A percentile compares a stretch with the other conserved stretches of the same genome.
phyloP scores from a whole-genome alignment of 2,797 vertebrate species.

The Saxicola maurus region DNA sequence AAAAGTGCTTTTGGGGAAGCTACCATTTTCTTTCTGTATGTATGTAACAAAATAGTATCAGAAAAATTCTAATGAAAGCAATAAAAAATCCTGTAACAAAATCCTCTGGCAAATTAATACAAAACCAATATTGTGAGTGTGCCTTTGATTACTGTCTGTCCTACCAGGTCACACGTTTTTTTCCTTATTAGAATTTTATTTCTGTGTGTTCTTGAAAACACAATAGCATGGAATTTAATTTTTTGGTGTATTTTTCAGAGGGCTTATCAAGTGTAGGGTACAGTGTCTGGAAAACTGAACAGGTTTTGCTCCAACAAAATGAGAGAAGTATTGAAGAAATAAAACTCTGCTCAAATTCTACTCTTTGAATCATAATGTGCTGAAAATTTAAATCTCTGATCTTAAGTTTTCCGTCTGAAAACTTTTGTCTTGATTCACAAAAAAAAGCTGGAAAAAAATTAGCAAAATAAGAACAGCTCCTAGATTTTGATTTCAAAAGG shows the following conservation, averaged over 20 bases:
- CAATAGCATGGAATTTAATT: not conserved
- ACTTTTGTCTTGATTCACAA: not conserved
- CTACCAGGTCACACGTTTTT: not conserved
- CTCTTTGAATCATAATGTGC: not conserved
- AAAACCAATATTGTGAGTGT: not conserved
- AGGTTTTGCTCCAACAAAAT: not conserved
- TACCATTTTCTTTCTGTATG: not conserved
- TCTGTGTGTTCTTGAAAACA: not conserved
- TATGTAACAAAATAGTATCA: not conserved
- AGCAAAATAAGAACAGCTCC: not conserved
- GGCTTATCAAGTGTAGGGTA: rapidly evolving
- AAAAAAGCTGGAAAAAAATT: not conserved
- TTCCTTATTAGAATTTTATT: not conserved
- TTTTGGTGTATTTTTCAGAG: not conserved
- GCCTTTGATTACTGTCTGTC: not conserved
- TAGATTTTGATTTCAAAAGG: not conserved
- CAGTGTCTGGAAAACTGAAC: not conserved
- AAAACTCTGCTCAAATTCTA: not conserved
- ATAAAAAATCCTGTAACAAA: not conserved
- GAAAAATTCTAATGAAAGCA: not conserved
- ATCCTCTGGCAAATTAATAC: not conserved
- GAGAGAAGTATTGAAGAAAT: not conserved
- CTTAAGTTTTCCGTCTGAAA: not conserved
- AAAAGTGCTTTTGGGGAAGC: not conserved
- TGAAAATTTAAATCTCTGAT: not conserved